Evolutionary conservation across 2,888 invertebrate genomes (phyloP).

Genomic region (Harmothoe impar): DNA sequence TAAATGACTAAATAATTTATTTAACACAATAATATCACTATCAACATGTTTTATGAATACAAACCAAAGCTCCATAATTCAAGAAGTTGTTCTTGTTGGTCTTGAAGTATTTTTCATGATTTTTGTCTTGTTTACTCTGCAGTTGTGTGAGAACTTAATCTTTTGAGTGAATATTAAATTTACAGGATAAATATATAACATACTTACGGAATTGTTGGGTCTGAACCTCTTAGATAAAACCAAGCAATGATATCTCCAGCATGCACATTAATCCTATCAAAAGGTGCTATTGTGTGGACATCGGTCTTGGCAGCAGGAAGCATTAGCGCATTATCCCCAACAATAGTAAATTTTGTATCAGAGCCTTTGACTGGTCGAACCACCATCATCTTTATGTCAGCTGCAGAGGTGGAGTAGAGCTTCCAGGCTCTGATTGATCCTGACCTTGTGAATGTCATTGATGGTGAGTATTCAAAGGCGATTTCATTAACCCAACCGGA

Average conservation of each 20-base stretch:
- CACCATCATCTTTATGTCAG: slow-evolving; percentile 23
- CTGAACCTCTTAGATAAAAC: not conserved
- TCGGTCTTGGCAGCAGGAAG: not conserved
- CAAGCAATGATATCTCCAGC: slow-evolving; percentile 17
- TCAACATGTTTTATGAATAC: no score
- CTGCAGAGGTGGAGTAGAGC: not conserved
- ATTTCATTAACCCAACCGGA: not conserved
- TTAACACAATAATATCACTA: no score
- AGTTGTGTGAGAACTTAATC: not conserved
- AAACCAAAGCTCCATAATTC: no score
- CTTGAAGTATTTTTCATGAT: not conserved
- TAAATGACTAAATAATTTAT: no score
- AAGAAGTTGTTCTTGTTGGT: no score
- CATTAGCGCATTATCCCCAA: not conserved
- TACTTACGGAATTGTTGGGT: slow-evolving; percentile 27
- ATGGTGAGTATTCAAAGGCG: not conserved
- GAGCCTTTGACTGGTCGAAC: not conserved
- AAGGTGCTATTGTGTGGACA: not conserved
- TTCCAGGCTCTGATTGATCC: slow-evolving; percentile 37
- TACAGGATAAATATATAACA: not conserved
- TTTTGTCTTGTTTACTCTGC: not conserved
- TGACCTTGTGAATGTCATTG: not conserved
- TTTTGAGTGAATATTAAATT: no score
- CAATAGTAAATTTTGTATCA: not conserved
- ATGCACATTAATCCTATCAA: slow-evolving; percentile 22